Conservation (phyloP, 2,888 invertebrate genomes). For the Tetragonula carbonaria region DNA sequence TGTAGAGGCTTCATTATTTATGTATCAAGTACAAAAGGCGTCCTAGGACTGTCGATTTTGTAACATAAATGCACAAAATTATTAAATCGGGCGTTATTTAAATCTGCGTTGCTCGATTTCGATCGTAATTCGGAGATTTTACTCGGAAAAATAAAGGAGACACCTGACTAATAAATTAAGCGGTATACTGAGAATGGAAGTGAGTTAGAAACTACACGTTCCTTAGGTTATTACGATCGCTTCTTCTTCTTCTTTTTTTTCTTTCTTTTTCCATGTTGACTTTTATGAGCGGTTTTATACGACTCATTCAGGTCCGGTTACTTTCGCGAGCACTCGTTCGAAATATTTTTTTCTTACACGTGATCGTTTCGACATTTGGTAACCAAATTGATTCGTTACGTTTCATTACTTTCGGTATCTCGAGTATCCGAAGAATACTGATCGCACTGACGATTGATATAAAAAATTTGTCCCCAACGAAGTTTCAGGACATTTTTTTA, state of each 20-base stretch:
- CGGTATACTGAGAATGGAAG: neutral
- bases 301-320: neutral
- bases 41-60: too few relatives aligned
- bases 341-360: neutral
- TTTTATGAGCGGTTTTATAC: neutral
- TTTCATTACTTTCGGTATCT: neutral
- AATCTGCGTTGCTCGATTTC: neutral
- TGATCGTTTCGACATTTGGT: neutral
- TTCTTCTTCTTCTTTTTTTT: neutral
- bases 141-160: neutral
- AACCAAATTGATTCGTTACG: neutral
- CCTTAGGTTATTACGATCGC: neutral
- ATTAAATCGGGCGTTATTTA: neutral
- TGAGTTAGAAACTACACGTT: slow-evolving; percentile 3
- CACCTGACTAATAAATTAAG: neutral
- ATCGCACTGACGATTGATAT: neutral
- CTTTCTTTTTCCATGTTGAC: neutral
- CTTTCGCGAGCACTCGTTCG: neutral
- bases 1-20: too few relatives aligned
- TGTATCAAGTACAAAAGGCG: too few relatives aligned
- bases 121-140: slow-evolving; percentile 26
- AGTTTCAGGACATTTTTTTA: too few relatives aligned
- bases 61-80: neutral
- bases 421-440: neutral
- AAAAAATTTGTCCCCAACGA: neutral